Evolutionary conservation across 2,113 vertebrate genomes (phyloP), one percentile per base, ranked within the genome.

Genomic region (Melanerpes formicivorus): DNA sequence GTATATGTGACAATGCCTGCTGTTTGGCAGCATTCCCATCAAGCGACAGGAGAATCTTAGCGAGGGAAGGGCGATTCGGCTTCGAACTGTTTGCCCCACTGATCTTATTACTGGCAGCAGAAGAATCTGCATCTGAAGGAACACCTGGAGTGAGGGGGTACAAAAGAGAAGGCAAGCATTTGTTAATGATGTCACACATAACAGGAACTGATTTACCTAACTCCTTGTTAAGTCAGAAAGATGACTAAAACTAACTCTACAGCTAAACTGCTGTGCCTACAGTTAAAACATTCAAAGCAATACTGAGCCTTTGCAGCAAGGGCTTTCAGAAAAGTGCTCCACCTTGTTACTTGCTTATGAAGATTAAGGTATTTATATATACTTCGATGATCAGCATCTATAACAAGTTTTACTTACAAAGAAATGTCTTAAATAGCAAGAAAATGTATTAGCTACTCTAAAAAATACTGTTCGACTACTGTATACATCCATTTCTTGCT

Each of bases 21-120:
- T 99, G 99, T 71, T 99, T 99, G 92, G 98, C 98, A 84, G 98
- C 96, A 59, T 98, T 99, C 17, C 99, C 99, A 77, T 99, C 99
- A 93, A 99, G 97, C 0, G 99, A 99, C 7, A 99, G 97, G 30
- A 99, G 98, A 89, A 99, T 99, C 97, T 99, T 99, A 23, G 99
- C 99, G 40, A 99, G 98, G 9, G 99, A 99, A 32, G 99, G 99
- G 19, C 99, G 98, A 91, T 98, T 98, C 0, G 98, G 97, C 95
- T 99, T 99, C 34, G 96, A 97, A 72, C 95, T 98, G 95, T 96
- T 98, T 62, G 94, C 95, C 29, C 99, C 99, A 26, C 93, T 99
- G 30, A 99, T 97, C 97, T 99, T 99, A 96, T 99, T 99, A 97
- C 97, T 99, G 74, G 97, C 96, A 48, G 98, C 93, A 88, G 99